Evolutionary conservation across 2,888 invertebrate species (phyloP).

Genomic region (Charanyca ferruginea): DNA sequence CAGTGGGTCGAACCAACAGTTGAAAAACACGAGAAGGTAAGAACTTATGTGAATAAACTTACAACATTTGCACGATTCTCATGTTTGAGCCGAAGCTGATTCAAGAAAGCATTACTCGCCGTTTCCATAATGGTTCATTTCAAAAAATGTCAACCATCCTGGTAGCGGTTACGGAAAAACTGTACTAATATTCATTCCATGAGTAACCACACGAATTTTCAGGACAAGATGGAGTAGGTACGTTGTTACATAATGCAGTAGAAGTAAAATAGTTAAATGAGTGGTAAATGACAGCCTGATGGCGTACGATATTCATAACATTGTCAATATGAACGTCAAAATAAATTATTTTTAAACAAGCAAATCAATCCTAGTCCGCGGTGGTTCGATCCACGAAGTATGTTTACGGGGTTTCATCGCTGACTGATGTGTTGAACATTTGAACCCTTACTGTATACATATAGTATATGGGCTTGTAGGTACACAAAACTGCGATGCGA

Average conservation of each 20-base stretch:
- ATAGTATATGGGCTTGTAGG: too few species aligned
- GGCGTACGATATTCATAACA: constrained; percentile 23
- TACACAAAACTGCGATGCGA: too few species aligned
- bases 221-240: constrained; percentile 44
- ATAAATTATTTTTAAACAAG: constrained; percentile 18
- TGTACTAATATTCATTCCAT: constrained; percentile 63
- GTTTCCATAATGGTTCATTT: constrained; percentile 76
- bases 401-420: too few species aligned
- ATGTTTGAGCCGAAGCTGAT: constrained; percentile 78
- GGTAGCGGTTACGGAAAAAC: constrained; percentile 49
- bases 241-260: constrained; percentile 58
- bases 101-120: constrained; percentile 76
- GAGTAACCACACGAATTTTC: constrained; percentile 65
- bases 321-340: constrained; percentile 38
- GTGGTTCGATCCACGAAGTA: too few species aligned
- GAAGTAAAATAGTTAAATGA: constrained; percentile 27
- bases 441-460: too few species aligned
- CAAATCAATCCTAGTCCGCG: too few species aligned
- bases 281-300: constrained; percentile 30
- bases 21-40: not conserved
- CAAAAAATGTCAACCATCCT: constrained; percentile 63
- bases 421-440: too few species aligned
- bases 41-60: constrained; percentile 54
- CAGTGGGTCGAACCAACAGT: too few species aligned
- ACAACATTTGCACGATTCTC: constrained; percentile 74